Percentiles rank a stretch among this genome's conserved stretches.
These are phyloP conservation scores for Plutomurus gul DNA, from an alignment of 1,140 invertebrate species.

Conservation along the genomic window DNA sequence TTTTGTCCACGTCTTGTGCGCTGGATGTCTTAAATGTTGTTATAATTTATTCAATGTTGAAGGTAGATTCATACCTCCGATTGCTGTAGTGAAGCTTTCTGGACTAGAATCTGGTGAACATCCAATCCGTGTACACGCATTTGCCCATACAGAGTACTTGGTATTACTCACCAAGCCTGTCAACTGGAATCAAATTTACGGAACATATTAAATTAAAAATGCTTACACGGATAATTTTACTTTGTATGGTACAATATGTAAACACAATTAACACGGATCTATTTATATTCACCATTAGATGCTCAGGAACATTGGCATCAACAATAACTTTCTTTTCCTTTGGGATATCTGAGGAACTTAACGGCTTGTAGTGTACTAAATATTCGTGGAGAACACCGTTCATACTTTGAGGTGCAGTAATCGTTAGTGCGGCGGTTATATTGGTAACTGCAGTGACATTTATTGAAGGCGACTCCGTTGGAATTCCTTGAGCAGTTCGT, in stretches of 20 bases:
- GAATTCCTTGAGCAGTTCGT: slow-evolving; percentile 72
- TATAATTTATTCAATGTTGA: background rate
- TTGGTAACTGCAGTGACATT: slow-evolving; percentile 63
- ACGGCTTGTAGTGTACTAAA: background rate
- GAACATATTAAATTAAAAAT: background rate
- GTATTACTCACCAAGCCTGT: slow-evolving; percentile 60
- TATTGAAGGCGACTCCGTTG: slow-evolving; percentile 59
- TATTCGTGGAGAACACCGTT: slow-evolving; percentile 70
- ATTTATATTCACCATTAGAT: background rate
- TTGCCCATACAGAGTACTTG: slow-evolving; percentile 69
- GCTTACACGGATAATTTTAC: no score
- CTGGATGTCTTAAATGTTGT: background rate
- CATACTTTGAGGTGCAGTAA: slow-evolving; percentile 67
- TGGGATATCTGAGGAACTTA: background rate
- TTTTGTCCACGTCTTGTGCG: no score
- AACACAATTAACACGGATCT: no score
- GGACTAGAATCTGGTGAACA: slow-evolving; percentile 60
- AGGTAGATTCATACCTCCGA: slow-evolving; percentile 61
- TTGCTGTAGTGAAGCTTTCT: slow-evolving; percentile 62
- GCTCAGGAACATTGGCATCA: background rate
- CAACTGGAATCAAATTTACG: no score
- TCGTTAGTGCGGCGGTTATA: slow-evolving; percentile 69
- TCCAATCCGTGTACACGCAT: slow-evolving; percentile 73
- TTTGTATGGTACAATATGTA: no score
- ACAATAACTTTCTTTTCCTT: background rate